phyloP scores from a whole-genome alignment of 2,888 invertebrate species.

The Scaptodrosophila latifasciaeformis region DNA sequence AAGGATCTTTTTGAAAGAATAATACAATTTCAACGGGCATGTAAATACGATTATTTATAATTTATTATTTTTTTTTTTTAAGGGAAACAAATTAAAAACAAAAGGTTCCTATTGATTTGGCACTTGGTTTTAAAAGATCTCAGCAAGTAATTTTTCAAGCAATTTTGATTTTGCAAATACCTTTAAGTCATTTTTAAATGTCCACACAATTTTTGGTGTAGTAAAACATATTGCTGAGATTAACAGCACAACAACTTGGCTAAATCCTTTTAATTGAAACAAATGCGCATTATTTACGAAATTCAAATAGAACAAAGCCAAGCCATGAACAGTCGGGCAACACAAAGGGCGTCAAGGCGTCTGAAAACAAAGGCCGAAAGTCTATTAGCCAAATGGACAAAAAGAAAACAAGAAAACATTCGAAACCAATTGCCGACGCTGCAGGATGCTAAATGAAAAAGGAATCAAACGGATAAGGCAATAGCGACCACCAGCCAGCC shows the following conservation, averaged over 20 bases:
- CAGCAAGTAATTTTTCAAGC: too few relatives aligned
- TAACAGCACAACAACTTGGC: slow-evolving; percentile 16
- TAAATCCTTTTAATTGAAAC: slow-evolving; percentile 67
- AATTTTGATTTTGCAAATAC: too few relatives aligned
- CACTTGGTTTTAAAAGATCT: too few relatives aligned
- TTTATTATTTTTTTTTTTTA: too few relatives aligned
- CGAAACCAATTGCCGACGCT: slow-evolving; percentile 58
- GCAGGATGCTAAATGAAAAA: slow-evolving; percentile 63
- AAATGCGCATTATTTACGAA: slow-evolving; percentile 47
- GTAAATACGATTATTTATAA: too few relatives aligned
- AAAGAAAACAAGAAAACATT: slow-evolving; percentile 29
- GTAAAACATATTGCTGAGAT: slow-evolving; percentile 42
- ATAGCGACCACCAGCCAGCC: slow-evolving; percentile 40
- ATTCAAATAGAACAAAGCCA: slow-evolving; percentile 31
- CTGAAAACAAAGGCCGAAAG: slow-evolving; percentile 53
- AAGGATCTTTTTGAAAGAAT: too few relatives aligned
- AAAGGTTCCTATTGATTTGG: too few relatives aligned
- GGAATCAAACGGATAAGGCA: slow-evolving; percentile 40
- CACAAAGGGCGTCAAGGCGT: slow-evolving; percentile 70
- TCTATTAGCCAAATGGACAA: slow-evolving; percentile 47
- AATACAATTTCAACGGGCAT: too few relatives aligned
- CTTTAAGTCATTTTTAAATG: slow-evolving; percentile 32
- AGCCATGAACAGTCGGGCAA: slow-evolving; percentile 12
- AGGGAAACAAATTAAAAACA: too few relatives aligned
- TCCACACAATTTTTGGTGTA: slow-evolving; percentile 53